phyloP scores from a whole-genome alignment of 2,888 invertebrate species.

The Callinectes sapidus region DNA sequence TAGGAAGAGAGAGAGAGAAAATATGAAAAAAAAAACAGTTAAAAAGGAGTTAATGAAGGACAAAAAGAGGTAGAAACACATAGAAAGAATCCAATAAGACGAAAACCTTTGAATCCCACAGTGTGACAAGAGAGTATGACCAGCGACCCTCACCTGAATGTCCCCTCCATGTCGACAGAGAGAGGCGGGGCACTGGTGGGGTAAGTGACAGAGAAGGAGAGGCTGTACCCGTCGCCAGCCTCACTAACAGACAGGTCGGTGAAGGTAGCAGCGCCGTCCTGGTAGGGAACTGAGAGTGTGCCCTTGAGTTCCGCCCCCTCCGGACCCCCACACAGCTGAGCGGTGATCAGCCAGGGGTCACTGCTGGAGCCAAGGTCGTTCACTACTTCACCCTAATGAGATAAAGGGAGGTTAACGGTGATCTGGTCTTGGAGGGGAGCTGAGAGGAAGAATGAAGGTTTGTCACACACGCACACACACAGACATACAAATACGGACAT shows the following conservation, averaged over 20 bases:
- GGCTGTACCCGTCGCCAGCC: slow-evolving; percentile 24
- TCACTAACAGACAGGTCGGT: slow-evolving; percentile 37
- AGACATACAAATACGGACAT: not conserved
- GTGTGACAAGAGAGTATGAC: not conserved
- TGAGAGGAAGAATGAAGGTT: not conserved
- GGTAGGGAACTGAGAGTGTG: slow-evolving; percentile 29
- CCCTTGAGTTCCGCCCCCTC: slow-evolving; percentile 17
- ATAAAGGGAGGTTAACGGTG: not conserved
- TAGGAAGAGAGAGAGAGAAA: too few relatives aligned
- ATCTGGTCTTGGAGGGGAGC: not conserved
- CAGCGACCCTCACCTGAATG: slow-evolving; percentile 37
- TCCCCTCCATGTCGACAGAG: not conserved
- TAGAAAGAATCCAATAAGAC: too few relatives aligned
- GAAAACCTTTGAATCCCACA: not conserved
- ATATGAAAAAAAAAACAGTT: too few relatives aligned
- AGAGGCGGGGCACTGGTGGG: not conserved
- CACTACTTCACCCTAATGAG: slow-evolving; percentile 35
- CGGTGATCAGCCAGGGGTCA: slow-evolving; percentile 50
- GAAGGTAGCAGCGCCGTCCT: slow-evolving; percentile 46
- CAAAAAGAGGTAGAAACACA: not conserved
- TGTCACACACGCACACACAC: slow-evolving; percentile 7
- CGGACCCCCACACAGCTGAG: slow-evolving; percentile 29
- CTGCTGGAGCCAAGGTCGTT: slow-evolving; percentile 25
- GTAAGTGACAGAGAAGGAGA: slow-evolving; percentile 39
- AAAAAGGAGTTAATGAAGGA: too few relatives aligned